phyloP scores from a whole-genome alignment of 2,888 invertebrate species.

The Drosophila monieri region DNA sequence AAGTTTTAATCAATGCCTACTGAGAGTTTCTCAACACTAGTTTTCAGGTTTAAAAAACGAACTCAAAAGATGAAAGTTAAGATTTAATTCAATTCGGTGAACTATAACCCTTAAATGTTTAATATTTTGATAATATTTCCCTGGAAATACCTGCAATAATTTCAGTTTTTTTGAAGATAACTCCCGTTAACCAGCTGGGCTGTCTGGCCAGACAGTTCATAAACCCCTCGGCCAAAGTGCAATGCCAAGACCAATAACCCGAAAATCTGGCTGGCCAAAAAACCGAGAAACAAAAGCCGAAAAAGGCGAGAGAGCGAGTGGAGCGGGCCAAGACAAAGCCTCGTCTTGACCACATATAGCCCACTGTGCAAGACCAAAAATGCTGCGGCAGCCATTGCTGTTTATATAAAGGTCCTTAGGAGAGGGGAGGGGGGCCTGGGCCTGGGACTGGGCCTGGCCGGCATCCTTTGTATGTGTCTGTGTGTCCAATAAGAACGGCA shows the following conservation, averaged over 20 bases:
- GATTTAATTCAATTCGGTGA: too few relatives aligned
- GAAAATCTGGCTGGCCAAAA: conserved; percentile 16
- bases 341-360: conserved; percentile 69
- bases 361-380: conserved; percentile 79
- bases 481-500: conserved; percentile 37
- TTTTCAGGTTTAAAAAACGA: too few relatives aligned
- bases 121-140: too few relatives aligned
- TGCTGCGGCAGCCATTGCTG: conserved; percentile 72
- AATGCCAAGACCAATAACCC: conserved; percentile 48
- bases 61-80: too few relatives aligned
- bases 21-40: too few relatives aligned
- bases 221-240: conserved; percentile 6
- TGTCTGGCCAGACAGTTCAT: background rate
- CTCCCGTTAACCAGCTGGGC: too few relatives aligned
- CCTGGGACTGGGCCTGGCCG: too few relatives aligned
- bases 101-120: too few relatives aligned
- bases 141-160: background rate
- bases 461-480: conserved; percentile 16
- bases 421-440: background rate
- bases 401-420: conserved; percentile 29
- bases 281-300: background rate
- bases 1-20: too few relatives aligned
- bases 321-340: conserved; percentile 14
- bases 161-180: too few relatives aligned
- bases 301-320: conserved; percentile 1